phyloP scores from a whole-genome alignment of 2,888 invertebrate species.

The Homarus gammarus region DNA sequence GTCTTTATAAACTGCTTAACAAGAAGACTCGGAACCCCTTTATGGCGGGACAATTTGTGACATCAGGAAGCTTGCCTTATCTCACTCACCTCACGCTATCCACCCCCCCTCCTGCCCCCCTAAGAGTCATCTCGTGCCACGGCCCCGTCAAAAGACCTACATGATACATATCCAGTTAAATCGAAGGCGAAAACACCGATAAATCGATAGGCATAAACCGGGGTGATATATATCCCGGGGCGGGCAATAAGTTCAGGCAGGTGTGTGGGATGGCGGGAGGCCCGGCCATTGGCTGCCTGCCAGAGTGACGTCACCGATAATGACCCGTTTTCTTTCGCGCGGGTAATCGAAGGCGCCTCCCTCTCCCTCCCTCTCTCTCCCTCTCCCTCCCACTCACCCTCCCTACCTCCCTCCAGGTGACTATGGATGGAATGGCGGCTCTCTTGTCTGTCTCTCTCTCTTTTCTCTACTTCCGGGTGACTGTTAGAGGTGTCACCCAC shows the following conservation, averaged over 20 bases:
- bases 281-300: constrained; percentile 29
- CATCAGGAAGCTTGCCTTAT: constrained; percentile 14
- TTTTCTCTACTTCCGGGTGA: too few species aligned
- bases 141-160: constrained; percentile 2
- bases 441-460: too few species aligned
- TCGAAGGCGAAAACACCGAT: constrained; percentile 40
- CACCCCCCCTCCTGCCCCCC: too few species aligned
- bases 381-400: constrained; percentile 3
- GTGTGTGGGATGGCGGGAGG: constrained; percentile 35
- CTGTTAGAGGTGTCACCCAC: too few species aligned
- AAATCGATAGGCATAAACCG: constrained; percentile 59
- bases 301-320: constrained; percentile 62
- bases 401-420: constrained; percentile 20
- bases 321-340: constrained; percentile 35
- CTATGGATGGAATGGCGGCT: not conserved
- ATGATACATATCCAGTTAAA: constrained; percentile 43
- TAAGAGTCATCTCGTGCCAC: constrained; percentile 1
- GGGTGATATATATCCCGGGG: constrained; percentile 16
- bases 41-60: not conserved
- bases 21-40: not conserved
- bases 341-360: not conserved
- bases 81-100: not conserved
- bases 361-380: constrained; percentile 28
- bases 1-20: not conserved
- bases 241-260: constrained; percentile 50